Evolutionary conservation across 2,113 vertebrate species (phyloP), one percentile per base, ranked within the genome.

Genomic region (Pleuronectes platessa): DNA sequence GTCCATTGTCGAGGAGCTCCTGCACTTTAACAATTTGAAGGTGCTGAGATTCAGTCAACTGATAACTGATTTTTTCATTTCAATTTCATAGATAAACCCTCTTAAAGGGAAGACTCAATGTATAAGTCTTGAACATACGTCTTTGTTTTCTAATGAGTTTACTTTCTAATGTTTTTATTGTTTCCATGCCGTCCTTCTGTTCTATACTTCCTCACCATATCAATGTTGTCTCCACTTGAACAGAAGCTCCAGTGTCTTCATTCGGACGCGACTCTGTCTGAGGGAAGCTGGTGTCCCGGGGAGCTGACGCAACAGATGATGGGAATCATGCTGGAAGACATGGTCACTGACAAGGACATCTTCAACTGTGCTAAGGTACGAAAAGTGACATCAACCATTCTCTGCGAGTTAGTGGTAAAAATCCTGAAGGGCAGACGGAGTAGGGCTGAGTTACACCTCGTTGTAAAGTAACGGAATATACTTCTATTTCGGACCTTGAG

Each of bases 341-440:
- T 96, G 93, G 96, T 96, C 11, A 97, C 94, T 15, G 97, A 99
- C 11, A 97, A 99, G 90, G 96, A 97, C 85, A 99, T 99, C 92
- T 99, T 99, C 92, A 97, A 99, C 87, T 99, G 98, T 98, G 96
- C 98, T 68, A 98, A 99, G 96, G 98, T 99, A 90, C 11, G 84
- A 58, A 13, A 14, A 37, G 24, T 51, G 37, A 68, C 51, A 51
- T 49, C 11, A 15, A 8, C n/a, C 10, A 17, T 5, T 21, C n/a
- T n/a, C n/a, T n/a, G n/a, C n/a, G n/a, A n/a, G n/a, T n/a, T n/a
- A n/a, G n/a, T n/a, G n/a, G n/a, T n/a, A n/a, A n/a, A n/a, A n/a
- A n/a, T n/a, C n/a, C n/a, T n/a, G n/a, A n/a, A n/a, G n/a, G n/a
- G n/a, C n/a, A n/a, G n/a, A n/a, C n/a, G n/a, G n/a, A n/a, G n/a